Conservation (phyloP, 1,140 invertebrate genomes). For the Macrosteles quadrilineatus region DNA sequence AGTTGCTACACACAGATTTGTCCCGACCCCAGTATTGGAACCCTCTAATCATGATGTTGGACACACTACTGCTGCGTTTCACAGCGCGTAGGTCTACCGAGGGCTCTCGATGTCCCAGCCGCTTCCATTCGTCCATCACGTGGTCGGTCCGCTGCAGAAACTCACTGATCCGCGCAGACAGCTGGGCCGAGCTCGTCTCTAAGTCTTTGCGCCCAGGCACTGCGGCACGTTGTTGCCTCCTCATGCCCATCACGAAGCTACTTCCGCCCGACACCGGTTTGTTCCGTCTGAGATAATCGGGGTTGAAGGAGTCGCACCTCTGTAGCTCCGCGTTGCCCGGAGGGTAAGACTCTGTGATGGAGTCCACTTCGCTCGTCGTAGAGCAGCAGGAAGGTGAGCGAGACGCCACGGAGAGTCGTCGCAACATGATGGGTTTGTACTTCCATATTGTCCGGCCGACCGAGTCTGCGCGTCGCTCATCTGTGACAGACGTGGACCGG, state of each 20-base stretch:
- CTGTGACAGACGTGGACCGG: not conserved
- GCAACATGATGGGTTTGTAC: constrained; percentile 10
- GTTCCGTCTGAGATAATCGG: too few species aligned
- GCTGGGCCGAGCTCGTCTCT: constrained; percentile 69
- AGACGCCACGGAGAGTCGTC: constrained; percentile 4
- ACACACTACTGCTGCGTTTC: constrained; percentile 68
- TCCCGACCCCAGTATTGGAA: constrained; percentile 61
- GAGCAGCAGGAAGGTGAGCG: constrained; percentile 7
- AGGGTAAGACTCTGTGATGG: constrained; percentile 5
- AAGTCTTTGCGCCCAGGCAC: constrained; percentile 70
- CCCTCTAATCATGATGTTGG: constrained; percentile 77
- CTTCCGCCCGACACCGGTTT: too few species aligned
- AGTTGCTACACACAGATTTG: not conserved
- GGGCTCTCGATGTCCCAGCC: constrained; percentile 8
- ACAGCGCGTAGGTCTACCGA: constrained; percentile 50
- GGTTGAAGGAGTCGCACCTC: too few species aligned
- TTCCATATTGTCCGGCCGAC: constrained; percentile 1
- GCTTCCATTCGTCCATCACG: constrained; percentile 79
- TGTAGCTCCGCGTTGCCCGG: too few species aligned
- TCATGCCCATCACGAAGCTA: constrained; percentile 20
- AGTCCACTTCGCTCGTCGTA: constrained; percentile 1
- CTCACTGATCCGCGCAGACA: constrained; percentile 73
- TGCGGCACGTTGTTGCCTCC: constrained; percentile 40
- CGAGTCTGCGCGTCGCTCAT: not conserved
- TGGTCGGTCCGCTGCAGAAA: constrained; percentile 67